Evolutionary conservation across 2,113 vertebrate genomes (phyloP).

Genomic region (Tetraodon nigroviridis): DNA sequence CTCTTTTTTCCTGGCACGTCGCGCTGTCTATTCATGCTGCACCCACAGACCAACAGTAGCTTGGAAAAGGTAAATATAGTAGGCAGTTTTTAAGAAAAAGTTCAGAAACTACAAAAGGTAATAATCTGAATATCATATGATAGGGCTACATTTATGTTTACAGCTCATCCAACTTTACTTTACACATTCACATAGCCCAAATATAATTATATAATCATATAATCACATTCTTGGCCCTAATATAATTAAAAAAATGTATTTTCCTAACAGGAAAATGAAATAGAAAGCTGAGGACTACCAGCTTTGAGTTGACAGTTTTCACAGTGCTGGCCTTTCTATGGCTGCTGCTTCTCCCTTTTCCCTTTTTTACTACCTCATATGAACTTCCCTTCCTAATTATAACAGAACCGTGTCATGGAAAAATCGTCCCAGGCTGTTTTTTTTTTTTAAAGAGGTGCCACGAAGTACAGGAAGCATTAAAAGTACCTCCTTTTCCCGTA

Average conservation of each 20-base stretch:
- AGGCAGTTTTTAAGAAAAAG: too few species aligned
- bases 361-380: slow-evolving; percentile 21
- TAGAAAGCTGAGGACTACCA: not conserved
- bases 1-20: slow-evolving; percentile 5
- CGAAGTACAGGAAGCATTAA: slow-evolving; percentile 26
- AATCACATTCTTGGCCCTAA: too few species aligned
- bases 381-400: slow-evolving; percentile 41
- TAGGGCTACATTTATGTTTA: too few species aligned
- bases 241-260: too few species aligned
- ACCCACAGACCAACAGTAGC: slow-evolving; percentile 15
- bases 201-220: too few species aligned
- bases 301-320: slow-evolving; percentile 1
- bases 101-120: too few species aligned
- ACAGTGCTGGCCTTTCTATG: slow-evolving; percentile 1
- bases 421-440: slow-evolving; percentile 37
- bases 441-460: slow-evolving; percentile 41
- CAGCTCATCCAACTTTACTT: too few species aligned
- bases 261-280: not conserved
- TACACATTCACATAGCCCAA: too few species aligned
- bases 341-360: slow-evolving; percentile 18
- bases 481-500: slow-evolving; percentile 27
- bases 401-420: slow-evolving; percentile 46
- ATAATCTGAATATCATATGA: too few species aligned
- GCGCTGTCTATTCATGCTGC: slow-evolving; percentile 18
- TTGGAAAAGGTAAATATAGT: slow-evolving; percentile 1